A percentile compares a stretch with the other conserved stretches of the same genome.
phyloP scores from a whole-genome alignment of 2,797 vertebrate species.

The Pipistrellus pygmaeus region DNA sequence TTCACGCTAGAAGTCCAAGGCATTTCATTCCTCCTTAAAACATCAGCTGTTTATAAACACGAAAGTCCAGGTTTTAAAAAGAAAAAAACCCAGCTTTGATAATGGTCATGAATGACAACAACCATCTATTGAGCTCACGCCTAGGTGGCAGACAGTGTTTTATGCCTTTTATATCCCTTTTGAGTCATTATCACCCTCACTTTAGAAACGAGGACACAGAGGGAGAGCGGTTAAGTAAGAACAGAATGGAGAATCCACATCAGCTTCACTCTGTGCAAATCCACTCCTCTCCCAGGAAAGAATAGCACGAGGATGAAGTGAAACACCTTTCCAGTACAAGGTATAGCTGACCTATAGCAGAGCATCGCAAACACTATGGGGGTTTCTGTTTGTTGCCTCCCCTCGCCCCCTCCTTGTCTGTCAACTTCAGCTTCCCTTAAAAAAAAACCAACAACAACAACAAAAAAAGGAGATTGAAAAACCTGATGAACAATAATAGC shows the following conservation, averaged over 20 bases:
- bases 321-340: neutral
- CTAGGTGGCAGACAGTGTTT: neutral
- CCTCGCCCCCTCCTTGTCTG: neutral
- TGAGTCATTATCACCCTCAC: neutral
- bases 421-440: constrained; percentile 5
- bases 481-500: too few relatives aligned
- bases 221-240: neutral
- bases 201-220: neutral
- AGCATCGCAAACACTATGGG: neutral
- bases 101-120: neutral
- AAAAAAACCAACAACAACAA: too few relatives aligned
- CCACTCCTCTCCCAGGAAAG: neutral
- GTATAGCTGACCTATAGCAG: neutral
- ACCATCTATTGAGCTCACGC: neutral
- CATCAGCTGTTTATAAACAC: constrained; percentile 26
- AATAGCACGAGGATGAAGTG: neutral
- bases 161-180: neutral
- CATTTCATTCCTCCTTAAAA: constrained; percentile 42
- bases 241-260: neutral
- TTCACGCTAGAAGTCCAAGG: neutral
- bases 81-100: constrained; percentile 20
- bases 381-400: too few relatives aligned
- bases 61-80: neutral
- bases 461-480: too few relatives aligned
- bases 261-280: neutral